A percentile compares a stretch with the other conserved stretches of the same genome.
Evolutionary conservation across 2,113 vertebrate species (phyloP).

Genomic region (Petromus typicus): DNA sequence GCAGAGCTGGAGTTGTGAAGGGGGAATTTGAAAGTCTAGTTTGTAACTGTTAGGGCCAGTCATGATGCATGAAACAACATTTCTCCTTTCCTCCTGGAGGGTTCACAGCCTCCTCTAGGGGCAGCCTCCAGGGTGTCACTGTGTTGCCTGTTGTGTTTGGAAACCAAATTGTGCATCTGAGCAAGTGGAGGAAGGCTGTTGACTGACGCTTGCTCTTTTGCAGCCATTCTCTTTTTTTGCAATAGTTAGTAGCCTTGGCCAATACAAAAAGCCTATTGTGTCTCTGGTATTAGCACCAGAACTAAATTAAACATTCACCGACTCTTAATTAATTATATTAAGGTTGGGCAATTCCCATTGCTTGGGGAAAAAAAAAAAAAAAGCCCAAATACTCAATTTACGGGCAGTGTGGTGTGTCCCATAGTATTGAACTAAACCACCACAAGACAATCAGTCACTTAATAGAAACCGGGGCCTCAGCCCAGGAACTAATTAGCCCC

Average conservation of each 20-base stretch:
- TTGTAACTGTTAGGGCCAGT: slow-evolving; percentile 52
- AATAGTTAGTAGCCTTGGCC: slow-evolving; percentile 70
- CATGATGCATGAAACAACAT: background rate
- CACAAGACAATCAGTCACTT: slow-evolving; percentile 81
- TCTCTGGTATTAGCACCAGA: slow-evolving; percentile 75
- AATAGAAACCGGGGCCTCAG: slow-evolving; percentile 79
- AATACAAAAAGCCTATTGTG: slow-evolving; percentile 80
- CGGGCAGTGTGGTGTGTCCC: slow-evolving; percentile 72
- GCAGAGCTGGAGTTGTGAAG: slow-evolving; percentile 23
- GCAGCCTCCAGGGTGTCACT: slow-evolving; percentile 54
- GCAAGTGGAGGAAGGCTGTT: slow-evolving; percentile 60
- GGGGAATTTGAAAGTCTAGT: slow-evolving; percentile 21
- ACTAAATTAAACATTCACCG: slow-evolving; percentile 83
- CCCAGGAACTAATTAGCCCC: slow-evolving; percentile 82
- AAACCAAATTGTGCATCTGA: slow-evolving; percentile 63
- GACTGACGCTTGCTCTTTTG: slow-evolving; percentile 75
- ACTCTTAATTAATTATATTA: slow-evolving; percentile 85
- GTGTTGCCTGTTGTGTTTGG: slow-evolving; percentile 59
- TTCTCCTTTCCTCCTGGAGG: slow-evolving; percentile 64
- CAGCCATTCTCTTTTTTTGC: slow-evolving; percentile 58
- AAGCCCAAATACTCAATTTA: slow-evolving; percentile 78
- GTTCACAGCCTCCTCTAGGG: background rate
- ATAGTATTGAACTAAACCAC: slow-evolving; percentile 73
- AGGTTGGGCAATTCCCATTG: slow-evolving; percentile 79
- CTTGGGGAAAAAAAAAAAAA: slow-evolving; percentile 60